Conservation (phyloP, 2,888 invertebrate genomes). For the Drosophila birchii region DNA sequence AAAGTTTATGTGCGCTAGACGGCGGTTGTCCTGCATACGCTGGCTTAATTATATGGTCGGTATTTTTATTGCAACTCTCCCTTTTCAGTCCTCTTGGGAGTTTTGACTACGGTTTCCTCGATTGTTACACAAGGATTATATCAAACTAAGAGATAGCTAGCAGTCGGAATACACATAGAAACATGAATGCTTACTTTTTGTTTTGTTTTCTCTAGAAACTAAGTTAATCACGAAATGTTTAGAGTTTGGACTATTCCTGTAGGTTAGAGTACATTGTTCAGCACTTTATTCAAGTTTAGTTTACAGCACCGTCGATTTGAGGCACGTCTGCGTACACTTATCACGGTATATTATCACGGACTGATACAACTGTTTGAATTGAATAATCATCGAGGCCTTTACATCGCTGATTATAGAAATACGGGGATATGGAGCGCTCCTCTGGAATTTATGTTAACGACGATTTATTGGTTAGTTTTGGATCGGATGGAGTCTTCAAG, state of each 20-base stretch:
- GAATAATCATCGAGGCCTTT: conserved; percentile 22
- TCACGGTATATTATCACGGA: conserved; percentile 11
- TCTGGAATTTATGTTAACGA: background rate
- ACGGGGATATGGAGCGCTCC: conserved; percentile 6
- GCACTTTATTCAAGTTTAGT: conserved; percentile 9
- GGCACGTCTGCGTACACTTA: conserved; percentile 16
- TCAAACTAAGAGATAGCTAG: conserved; percentile 2
- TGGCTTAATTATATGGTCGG: conserved; percentile 65
- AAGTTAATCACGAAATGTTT: conserved; percentile 45
- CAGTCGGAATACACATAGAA: background rate
- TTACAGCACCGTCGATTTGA: conserved; percentile 22
- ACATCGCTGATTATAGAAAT: conserved; percentile 4
- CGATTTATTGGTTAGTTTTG: conserved; percentile 4
- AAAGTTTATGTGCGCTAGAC: conserved; percentile 74
- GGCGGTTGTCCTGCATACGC: conserved; percentile 48
- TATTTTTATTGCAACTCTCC: conserved; percentile 58
- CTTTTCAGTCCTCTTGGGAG: background rate
- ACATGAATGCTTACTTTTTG: conserved; percentile 56
- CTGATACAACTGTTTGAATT: conserved; percentile 2
- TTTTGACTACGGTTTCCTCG: background rate
- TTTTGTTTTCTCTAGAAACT: conserved; percentile 63
- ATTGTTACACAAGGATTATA: background rate
- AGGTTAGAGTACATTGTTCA: conserved; percentile 27
- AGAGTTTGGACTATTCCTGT: conserved; percentile 60
- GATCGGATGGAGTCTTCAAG: conserved; percentile 41